Conservation (phyloP, 2,113 vertebrate species). For the Triplophysa dalaica region DNA sequence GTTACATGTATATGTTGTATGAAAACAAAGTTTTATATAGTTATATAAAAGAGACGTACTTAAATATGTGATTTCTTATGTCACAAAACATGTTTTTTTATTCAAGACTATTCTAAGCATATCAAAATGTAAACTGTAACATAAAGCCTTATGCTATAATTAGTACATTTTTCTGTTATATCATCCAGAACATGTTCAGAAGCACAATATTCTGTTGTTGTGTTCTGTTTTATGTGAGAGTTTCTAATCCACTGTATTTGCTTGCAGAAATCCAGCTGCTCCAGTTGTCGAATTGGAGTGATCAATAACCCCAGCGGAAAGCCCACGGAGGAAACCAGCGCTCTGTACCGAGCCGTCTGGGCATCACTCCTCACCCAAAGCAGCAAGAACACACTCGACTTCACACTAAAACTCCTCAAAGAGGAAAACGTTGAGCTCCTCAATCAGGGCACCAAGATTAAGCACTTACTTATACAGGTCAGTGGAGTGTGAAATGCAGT, state of each 20-base stretch:
- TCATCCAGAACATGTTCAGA: no score
- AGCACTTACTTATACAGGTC: constrained; percentile 80
- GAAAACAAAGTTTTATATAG: no score
- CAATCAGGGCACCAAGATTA: constrained; percentile 83
- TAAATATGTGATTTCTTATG: no score
- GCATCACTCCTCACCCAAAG: constrained; percentile 88
- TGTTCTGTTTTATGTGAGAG: constrained; percentile 11
- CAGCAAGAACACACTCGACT: constrained; percentile 76
- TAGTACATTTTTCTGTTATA: no score
- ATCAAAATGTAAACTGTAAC: not conserved
- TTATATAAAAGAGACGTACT: no score
- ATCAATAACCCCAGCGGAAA: constrained; percentile 87
- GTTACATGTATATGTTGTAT: no score
- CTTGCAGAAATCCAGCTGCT: constrained; percentile 82
- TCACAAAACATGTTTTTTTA: no score
- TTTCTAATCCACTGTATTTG: constrained; percentile 39
- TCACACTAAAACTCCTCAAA: constrained; percentile 81
- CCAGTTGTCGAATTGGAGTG: constrained; percentile 82
- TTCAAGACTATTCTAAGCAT: no score
- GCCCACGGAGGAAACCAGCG: constrained; percentile 84
- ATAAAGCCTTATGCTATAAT: no score
- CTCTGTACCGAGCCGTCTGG: constrained; percentile 86
- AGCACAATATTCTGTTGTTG: constrained; percentile 41
- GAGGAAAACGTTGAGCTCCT: constrained; percentile 83
- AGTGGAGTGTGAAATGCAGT: constrained; percentile 54